Percentiles rank a stretch among this genome's conserved stretches.
Evolutionary conservation across 2,888 invertebrate genomes (phyloP).

Genomic region (Pollenia amentaria): DNA sequence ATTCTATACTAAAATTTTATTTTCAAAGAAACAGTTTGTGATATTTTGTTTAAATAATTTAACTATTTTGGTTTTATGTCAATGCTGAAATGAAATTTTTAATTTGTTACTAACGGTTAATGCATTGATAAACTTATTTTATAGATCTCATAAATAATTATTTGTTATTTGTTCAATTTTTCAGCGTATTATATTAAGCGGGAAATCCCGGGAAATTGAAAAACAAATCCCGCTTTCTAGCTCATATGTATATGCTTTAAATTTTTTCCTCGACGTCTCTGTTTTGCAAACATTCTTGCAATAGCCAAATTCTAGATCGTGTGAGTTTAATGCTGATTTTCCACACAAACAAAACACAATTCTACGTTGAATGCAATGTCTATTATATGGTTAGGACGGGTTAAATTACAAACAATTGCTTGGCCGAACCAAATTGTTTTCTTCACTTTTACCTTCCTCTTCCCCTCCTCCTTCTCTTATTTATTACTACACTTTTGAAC

Average conservation of each 20-base stretch:
- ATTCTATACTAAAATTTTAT: too few relatives aligned
- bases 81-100: too few relatives aligned
- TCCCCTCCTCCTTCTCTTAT: not conserved
- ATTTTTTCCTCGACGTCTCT: constrained; percentile 20
- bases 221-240: too few relatives aligned
- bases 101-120: too few relatives aligned
- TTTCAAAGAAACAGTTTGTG: too few relatives aligned
- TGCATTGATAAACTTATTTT: too few relatives aligned
- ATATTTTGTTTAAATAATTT: too few relatives aligned
- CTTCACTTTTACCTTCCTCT: not conserved
- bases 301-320: constrained; percentile 40
- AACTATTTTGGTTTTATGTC: too few relatives aligned
- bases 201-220: too few relatives aligned
- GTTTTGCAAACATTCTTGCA: constrained; percentile 7
- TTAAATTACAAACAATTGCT: constrained; percentile 62
- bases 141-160: too few relatives aligned
- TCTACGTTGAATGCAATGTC: constrained; percentile 52
- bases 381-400: constrained; percentile 65
- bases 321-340: constrained; percentile 52
- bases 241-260: not conserved
- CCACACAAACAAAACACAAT: not conserved
- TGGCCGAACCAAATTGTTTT: not conserved
- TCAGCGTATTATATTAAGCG: too few relatives aligned
- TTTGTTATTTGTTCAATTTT: too few relatives aligned
- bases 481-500: constrained; percentile 17